Evolutionary conservation across 64 coral and sea anemone species (phyloP).

Genomic region (Orbicella faveolata): DNA sequence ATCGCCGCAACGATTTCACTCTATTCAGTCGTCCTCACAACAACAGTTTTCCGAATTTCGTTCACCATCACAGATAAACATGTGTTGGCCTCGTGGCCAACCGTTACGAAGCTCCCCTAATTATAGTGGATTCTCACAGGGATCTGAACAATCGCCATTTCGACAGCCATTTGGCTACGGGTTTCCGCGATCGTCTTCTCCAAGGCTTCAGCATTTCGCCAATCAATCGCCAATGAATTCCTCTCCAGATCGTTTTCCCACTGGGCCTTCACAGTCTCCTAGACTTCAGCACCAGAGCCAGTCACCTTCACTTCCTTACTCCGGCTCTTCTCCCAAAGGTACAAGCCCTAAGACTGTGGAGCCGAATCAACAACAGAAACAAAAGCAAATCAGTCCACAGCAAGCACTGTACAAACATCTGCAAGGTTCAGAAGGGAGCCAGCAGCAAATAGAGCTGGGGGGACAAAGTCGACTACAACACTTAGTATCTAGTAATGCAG

Average conservation of each 20-base stretch:
- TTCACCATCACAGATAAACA: conserved; percentile 74
- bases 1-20: conserved; percentile 75
- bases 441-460: conserved; percentile 70
- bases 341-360: conserved; percentile 69
- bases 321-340: conserved; percentile 74
- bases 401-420: conserved; percentile 18
- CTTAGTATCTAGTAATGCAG: conserved; percentile 7
- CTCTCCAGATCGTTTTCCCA: conserved; percentile 47
- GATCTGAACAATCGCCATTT: conserved; percentile 62
- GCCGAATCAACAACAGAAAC: conserved; percentile 56
- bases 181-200: conserved; percentile 76
- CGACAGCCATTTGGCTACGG: conserved; percentile 79
- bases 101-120: conserved; percentile 58
- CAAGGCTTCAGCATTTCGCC: conserved; percentile 89
- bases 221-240: conserved; percentile 72
- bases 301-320: conserved; percentile 46
- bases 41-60: conserved; percentile 79
- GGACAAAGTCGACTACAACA: conserved; percentile 47
- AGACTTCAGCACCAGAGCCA: conserved; percentile 60
- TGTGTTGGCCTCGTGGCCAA: conserved; percentile 73
- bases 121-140: conserved; percentile 34
- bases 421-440: conserved; percentile 51
- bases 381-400: conserved; percentile 81
- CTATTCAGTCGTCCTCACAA: conserved; percentile 42
- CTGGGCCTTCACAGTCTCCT: conserved; percentile 69